These are phyloP conservation scores for Lepidurus apus DNA, from an alignment of 1,140 invertebrate genomes.

Conservation along the genomic window DNA sequence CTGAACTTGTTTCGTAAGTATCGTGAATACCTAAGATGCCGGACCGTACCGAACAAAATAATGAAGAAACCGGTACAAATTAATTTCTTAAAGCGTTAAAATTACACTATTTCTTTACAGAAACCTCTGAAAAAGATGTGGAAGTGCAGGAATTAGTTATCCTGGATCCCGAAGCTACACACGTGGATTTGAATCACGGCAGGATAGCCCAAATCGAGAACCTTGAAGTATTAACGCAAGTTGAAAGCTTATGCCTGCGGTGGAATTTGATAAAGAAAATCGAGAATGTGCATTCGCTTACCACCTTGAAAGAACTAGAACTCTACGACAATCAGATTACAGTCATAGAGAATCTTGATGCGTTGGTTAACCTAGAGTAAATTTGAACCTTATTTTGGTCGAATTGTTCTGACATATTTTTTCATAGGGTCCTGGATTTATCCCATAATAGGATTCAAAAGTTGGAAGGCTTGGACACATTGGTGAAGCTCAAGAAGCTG, in stretches of 20 bases:
- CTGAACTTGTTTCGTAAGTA: not conserved
- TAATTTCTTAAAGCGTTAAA: not conserved
- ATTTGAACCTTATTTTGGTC: not conserved
- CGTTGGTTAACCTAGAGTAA: constrained; percentile 84
- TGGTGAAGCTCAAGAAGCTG: constrained; percentile 77
- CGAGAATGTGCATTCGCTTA: constrained; percentile 71
- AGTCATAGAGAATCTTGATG: constrained; percentile 79
- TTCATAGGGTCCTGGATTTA: constrained; percentile 73
- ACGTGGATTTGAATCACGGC: constrained; percentile 82
- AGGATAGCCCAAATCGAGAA: constrained; percentile 75
- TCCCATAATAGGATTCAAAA: constrained; percentile 94
- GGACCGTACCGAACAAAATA: not conserved
- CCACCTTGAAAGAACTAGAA: constrained; percentile 77
- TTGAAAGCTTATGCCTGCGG: constrained; percentile 75
- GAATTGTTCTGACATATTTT: not conserved
- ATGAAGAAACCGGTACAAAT: not conserved
- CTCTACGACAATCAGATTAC: constrained; percentile 95
- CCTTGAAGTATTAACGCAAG: constrained; percentile 63
- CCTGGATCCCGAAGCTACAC: constrained; percentile 41
- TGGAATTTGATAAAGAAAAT: constrained; percentile 96
- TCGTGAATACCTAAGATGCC: not conserved
- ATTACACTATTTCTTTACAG: not conserved
- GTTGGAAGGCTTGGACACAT: constrained; percentile 75
- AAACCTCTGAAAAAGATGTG: constrained; percentile 35
- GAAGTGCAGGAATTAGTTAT: constrained; percentile 42